A percentile compares a stretch with the other conserved stretches of the same genome.
phyloP scores from a whole-genome alignment of 2,888 invertebrate species.

The Lacanobia wlatinum region DNA sequence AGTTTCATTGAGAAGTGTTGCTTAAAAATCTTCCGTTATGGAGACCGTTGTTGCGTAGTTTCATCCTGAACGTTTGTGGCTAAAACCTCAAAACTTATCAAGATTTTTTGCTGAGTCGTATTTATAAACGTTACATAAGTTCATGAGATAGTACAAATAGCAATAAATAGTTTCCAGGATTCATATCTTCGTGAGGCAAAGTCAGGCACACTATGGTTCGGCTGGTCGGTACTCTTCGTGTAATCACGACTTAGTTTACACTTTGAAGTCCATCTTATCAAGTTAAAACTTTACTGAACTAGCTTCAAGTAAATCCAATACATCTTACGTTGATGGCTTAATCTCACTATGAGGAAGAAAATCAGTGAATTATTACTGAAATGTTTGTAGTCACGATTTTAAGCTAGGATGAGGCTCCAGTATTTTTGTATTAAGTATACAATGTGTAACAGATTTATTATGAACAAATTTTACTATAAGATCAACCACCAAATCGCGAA shows the following conservation, averaged over 20 bases:
- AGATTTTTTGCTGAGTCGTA: not conserved
- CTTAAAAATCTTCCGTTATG: too few relatives aligned
- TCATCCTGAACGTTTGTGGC: not conserved
- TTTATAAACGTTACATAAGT: too few relatives aligned
- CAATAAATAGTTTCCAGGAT: constrained; percentile 44
- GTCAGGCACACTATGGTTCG: constrained; percentile 38
- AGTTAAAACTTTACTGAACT: constrained; percentile 54
- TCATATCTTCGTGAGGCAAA: constrained; percentile 49
- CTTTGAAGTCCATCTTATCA: constrained; percentile 58
- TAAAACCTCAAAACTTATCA: not conserved
- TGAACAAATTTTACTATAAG: too few relatives aligned
- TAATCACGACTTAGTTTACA: constrained; percentile 58
- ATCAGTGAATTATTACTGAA: constrained; percentile 44
- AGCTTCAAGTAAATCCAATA: constrained; percentile 54
- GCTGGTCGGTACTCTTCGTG: constrained; percentile 36
- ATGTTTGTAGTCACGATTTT: constrained; percentile 38
- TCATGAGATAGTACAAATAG: not conserved
- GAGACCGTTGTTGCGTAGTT: not conserved
- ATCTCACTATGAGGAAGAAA: constrained; percentile 48
- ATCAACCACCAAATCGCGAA: too few relatives aligned
- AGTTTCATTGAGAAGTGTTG: too few relatives aligned
- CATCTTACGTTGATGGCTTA: constrained; percentile 60
- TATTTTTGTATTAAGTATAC: not conserved
- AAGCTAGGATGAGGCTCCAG: not conserved
- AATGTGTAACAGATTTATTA: too few relatives aligned